Conservation (phyloP, 2,797 vertebrate species). For the Poecilia wingei region DNA sequence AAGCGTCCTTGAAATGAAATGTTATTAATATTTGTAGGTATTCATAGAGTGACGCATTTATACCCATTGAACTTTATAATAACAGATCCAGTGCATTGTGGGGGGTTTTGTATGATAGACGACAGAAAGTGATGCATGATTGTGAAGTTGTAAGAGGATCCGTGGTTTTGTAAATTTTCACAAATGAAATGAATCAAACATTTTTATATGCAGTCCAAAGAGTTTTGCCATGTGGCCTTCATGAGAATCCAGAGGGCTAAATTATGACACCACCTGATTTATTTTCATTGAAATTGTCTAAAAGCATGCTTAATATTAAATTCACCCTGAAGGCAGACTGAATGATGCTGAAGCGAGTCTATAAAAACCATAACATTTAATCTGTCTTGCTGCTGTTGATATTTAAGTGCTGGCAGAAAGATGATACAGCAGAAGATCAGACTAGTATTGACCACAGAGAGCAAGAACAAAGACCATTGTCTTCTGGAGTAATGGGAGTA, state of each 20-base stretch:
- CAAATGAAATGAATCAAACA: not conserved
- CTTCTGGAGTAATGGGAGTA: not conserved
- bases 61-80: not conserved
- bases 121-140: not conserved
- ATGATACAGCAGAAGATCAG: not conserved
- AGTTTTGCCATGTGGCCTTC: too few relatives aligned
- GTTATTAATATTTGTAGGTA: not conserved
- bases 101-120: not conserved
- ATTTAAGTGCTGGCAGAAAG: not conserved
- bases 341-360: not conserved
- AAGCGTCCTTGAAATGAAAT: constrained; percentile 2
- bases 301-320: not conserved
- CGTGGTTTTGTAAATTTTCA: not conserved
- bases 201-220: too few relatives aligned
- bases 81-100: not conserved
- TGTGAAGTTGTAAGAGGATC: not conserved
- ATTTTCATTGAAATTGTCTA: not conserved
- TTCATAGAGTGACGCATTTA: not conserved
- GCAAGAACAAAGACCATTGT: not conserved
- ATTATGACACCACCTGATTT: not conserved
- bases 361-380: not conserved
- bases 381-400: not conserved
- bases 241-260: too few relatives aligned
- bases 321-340: not conserved
- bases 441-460: not conserved